Conservation (phyloP, 1,140 invertebrate species). For the Eriocheir sinensis region DNA sequence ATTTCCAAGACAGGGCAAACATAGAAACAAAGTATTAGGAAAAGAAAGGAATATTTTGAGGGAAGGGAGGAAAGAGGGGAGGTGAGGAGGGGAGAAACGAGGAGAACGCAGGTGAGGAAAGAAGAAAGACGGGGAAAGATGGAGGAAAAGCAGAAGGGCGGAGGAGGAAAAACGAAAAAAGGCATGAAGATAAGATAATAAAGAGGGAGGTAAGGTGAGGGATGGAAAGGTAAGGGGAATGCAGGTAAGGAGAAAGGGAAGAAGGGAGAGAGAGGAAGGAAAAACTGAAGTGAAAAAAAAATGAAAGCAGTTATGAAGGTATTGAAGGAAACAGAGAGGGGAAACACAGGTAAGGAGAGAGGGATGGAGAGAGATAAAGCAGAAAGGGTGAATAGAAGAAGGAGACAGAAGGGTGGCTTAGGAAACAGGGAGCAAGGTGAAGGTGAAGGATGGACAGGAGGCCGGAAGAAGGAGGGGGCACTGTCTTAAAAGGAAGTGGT, state of each 20-base stretch:
- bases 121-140: too few species aligned
- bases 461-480: background rate
- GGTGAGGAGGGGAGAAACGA: too few species aligned
- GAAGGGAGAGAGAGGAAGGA: background rate
- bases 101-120: too few species aligned
- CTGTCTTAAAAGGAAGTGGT: background rate
- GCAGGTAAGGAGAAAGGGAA: background rate
- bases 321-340: background rate
- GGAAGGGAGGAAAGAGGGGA: too few species aligned
- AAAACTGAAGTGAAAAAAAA: background rate
- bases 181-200: background rate
- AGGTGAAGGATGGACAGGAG: background rate
- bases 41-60: too few species aligned
- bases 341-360: background rate
- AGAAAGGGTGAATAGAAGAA: background rate
- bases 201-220: background rate
- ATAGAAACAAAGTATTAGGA: too few species aligned
- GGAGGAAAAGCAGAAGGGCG: too few species aligned
- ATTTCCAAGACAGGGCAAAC: too few species aligned
- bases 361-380: background rate
- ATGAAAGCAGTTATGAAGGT: background rate
- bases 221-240: background rate
- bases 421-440: background rate
- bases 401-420: background rate
- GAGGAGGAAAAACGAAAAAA: too few species aligned